Evolutionary conservation across 2,113 vertebrate species (phyloP), one percentile per base, ranked within the genome.

Genomic region (Aptenodytes forsteri): DNA sequence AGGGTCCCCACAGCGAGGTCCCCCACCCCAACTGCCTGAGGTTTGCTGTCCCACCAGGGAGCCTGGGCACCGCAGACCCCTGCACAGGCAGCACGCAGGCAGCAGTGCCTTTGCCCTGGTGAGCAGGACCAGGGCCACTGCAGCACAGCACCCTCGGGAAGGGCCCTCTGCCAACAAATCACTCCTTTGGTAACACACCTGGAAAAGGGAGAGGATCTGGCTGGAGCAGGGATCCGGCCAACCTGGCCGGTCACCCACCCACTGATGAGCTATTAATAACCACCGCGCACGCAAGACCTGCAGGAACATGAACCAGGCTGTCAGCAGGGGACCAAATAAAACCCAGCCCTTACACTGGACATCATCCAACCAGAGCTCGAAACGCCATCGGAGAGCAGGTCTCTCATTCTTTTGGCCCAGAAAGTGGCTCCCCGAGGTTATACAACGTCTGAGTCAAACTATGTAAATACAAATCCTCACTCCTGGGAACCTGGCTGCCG

Each of bases 261-360:
- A 46, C 26, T 3, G 6, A 6, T 13, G 29, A 40, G 38, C 16
- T 61, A 19, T 44, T 15, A 54, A 80, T 46, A 83, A 14, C 27
- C 50, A 32, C 3, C 0, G 3, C 1, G 18, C 55, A 56, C 0
- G 4, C 1, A 6, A 30, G 61, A 46, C 62, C 56, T 32, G 62
- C 34, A 46, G 62, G 54, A 65, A 65, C 52, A 18, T 1, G 23
- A 86, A 42, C 4, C 0, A 0, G 13, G 36, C 27, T 62, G 50
- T 32, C 84, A 64, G 64, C 54, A 38, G 67, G 46, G n/a, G 21
- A 76, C 42, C 0, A 0, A 71, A 19, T 11, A 79, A 71, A 54
- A 64, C 34, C 38, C 71, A 55, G 54, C n/a, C 49, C 52, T 55
- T 2, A 3, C 52, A 26, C 0, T 1, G 80, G 66, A 55, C 61